Base-by-base conservation (phyloP, 2,113 vertebrate genomes). In the Ascaphus truei region DNA sequence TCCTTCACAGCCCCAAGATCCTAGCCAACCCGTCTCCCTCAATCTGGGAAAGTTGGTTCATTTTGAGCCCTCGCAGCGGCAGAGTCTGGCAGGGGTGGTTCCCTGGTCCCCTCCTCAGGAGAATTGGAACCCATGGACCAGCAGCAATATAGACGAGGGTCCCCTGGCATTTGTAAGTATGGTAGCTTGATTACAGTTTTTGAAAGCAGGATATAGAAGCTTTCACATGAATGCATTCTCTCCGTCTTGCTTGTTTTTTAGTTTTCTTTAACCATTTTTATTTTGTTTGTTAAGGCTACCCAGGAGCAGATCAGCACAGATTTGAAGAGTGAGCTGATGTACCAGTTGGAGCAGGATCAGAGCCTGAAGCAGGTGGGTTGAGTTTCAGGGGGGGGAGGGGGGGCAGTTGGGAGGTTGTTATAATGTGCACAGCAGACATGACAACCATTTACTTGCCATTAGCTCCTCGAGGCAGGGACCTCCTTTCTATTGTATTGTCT, bases 61-160 rank as follows among this genome's bases (percentile, higher is more conserved):
- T 1, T 99, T 99, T 16, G 96, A 99, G 75, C 96, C 97, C 0
- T 93, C 94, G 0, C 93, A 95, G 78, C 86, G 81, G 25, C 95
- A 98, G 68, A 93, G 63, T 27, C 81, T 73, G 0, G 77, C 74
- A 0, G 97, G 94, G 0, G 95, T 97, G 33, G 93, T 99, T 41
- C 96, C 96, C 0, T 99, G 97, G 97, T 99, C 97, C 4, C 97
- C 97, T 0, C 97, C 97, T 1, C 96, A 99, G 56, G 91, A 93
- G 76, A 99, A 99, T 85, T 99, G 97, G 97, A 98, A 98, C 86
- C 97, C 97, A 16, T 99, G 97, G 97, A 98, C 95, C 22, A 92
- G 95, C 84, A 93, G 92, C 85, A 99, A 99, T 85, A 98, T 99
- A 16, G 97, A 99, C 50, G 97, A 99, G 4, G 97, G 97, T 0